phyloP scores from a whole-genome alignment of 1,140 invertebrate genomes.

The Panagrolaimus sp. region DNA sequence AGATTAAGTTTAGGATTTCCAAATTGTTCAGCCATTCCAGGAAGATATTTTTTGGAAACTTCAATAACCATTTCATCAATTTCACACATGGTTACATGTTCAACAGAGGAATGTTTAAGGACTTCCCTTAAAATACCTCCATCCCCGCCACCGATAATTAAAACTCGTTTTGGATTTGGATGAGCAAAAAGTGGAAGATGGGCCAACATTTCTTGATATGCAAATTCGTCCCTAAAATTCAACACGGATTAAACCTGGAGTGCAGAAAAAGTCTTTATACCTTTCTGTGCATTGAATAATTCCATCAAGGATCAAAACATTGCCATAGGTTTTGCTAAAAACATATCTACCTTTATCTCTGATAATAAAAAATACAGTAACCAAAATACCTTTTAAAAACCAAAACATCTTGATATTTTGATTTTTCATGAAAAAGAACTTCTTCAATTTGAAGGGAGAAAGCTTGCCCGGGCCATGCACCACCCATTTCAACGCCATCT shows the following conservation, averaged over 20 bases:
- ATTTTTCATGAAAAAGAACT: conserved; percentile 75
- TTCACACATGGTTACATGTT: conserved; percentile 83
- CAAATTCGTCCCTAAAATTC: background rate
- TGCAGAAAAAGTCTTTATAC: conserved; percentile 96
- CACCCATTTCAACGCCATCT: conserved; percentile 66
- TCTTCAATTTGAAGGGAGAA: conserved; percentile 82
- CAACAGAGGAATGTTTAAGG: conserved; percentile 80
- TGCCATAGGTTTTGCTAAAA: conserved; percentile 77
- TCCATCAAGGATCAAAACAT: conserved; percentile 82
- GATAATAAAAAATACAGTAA: conserved; percentile 29
- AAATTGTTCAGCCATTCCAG: conserved; percentile 81
- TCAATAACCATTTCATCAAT: conserved; percentile 86
- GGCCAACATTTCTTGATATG: conserved; percentile 96
- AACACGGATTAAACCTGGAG: too few species aligned
- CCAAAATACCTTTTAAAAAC: conserved; percentile 77
- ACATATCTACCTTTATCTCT: background rate
- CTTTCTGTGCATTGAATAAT: conserved; percentile 91
- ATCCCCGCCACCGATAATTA: conserved; percentile 95
- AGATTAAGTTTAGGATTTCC: conserved; percentile 75
- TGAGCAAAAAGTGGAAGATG: conserved; percentile 86
- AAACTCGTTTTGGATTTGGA: conserved; percentile 76
- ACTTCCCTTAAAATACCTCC: conserved; percentile 91
- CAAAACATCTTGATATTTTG: conserved; percentile 80
- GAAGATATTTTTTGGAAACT: conserved; percentile 80
- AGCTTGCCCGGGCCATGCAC: conserved; percentile 82